Evolutionary conservation across 2,797 vertebrate species (phyloP).

Genomic region (Phylloscopus collybita): DNA sequence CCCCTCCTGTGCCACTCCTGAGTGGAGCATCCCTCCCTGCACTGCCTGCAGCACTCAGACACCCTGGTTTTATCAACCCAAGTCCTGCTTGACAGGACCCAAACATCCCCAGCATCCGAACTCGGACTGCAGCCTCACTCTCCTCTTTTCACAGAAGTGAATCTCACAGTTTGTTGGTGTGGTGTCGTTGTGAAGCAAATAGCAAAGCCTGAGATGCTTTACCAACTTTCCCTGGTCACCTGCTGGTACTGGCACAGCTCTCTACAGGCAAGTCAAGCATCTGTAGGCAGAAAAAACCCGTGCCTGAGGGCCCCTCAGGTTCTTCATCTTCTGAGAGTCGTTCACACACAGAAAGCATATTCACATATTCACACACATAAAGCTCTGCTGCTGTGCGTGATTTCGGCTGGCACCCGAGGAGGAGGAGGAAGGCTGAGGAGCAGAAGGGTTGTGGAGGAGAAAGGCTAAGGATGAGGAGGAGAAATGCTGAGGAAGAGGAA

Average conservation of each 20-base stretch:
- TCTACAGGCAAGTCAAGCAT: neutral
- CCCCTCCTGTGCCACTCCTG: neutral
- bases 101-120: neutral
- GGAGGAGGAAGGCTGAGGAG: neutral
- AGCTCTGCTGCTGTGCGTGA: rapidly evolving
- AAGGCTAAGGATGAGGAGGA: neutral
- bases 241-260: neutral
- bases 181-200: neutral
- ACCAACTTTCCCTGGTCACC: rapidly evolving
- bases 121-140: neutral
- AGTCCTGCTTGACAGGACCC: neutral
- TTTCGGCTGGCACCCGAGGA: rapidly evolving
- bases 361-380: rapidly evolving
- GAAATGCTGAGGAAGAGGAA: neutral
- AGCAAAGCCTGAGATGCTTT: rapidly evolving
- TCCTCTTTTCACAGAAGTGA: neutral
- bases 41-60: neutral
- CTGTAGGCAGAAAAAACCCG: rapidly evolving
- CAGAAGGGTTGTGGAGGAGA: no score
- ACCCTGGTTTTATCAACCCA: neutral
- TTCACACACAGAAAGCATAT: rapidly evolving
- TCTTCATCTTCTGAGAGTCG: rapidly evolving
- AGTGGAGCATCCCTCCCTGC: rapidly evolving
- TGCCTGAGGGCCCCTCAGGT: rapidly evolving
- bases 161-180: neutral